Evolutionary conservation across 1,140 invertebrate species (phyloP).

Genomic region (Cydia splendana): DNA sequence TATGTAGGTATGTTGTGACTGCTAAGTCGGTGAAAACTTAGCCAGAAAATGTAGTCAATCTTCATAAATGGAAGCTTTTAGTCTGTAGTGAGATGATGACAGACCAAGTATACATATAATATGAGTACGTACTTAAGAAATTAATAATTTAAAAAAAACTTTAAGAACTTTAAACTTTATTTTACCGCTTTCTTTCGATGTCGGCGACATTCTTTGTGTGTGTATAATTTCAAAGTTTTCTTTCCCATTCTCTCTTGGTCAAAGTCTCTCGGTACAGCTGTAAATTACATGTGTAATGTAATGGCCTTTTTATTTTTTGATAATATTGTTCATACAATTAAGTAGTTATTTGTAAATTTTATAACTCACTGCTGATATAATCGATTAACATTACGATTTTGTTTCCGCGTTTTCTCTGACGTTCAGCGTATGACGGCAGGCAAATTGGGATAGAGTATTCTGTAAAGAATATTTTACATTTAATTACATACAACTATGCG

Average conservation of each 20-base stretch:
- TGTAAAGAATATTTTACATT: slow-evolving; percentile 43
- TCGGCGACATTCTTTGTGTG: slow-evolving; percentile 63
- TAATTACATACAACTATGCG: not conserved
- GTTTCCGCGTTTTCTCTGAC: slow-evolving; percentile 51
- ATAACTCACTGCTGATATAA: slow-evolving; percentile 64
- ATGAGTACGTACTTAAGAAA: not conserved
- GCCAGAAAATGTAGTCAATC: too few relatives aligned
- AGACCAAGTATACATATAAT: not conserved
- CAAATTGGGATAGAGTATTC: slow-evolving; percentile 67
- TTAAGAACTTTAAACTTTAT: too few relatives aligned
- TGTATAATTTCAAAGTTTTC: slow-evolving; percentile 63
- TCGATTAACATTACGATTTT: slow-evolving; percentile 63
- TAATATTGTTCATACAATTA: not conserved
- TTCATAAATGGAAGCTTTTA: too few relatives aligned
- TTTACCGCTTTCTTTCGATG: slow-evolving; percentile 57
- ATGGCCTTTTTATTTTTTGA: not conserved
- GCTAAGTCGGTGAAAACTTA: too few relatives aligned
- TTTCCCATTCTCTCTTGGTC: slow-evolving; percentile 67
- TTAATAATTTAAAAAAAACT: not conserved
- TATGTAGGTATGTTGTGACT: too few relatives aligned
- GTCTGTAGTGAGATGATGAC: too few relatives aligned
- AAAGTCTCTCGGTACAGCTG: slow-evolving; percentile 66
- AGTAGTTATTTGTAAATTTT: not conserved
- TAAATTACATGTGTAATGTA: slow-evolving; percentile 31
- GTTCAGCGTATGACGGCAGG: slow-evolving; percentile 55